Conservation (phyloP, 2,888 invertebrate genomes). For the Rhamnusium bicolor region DNA sequence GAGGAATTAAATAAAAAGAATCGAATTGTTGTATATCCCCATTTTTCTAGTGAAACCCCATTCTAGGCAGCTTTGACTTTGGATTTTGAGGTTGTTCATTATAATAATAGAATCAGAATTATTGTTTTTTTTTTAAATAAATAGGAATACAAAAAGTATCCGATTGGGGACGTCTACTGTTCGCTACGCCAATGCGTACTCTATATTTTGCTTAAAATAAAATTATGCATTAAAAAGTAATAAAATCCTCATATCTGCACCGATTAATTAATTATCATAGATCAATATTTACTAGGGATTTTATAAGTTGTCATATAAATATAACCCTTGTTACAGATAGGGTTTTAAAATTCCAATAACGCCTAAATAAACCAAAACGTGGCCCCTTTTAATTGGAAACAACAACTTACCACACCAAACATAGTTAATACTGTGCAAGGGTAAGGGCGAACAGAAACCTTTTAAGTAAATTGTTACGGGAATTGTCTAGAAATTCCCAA, state of each 20-base stretch:
- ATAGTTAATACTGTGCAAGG: constrained; percentile 17
- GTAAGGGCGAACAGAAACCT: background rate
- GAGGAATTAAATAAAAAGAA: too few relatives aligned
- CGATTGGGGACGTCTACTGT: too few relatives aligned
- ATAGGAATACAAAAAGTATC: too few relatives aligned
- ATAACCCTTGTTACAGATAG: background rate
- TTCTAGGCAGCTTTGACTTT: too few relatives aligned
- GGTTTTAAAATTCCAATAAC: background rate
- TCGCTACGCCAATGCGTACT: too few relatives aligned
- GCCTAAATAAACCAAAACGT: constrained; percentile 1
- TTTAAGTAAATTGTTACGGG: constrained; percentile 10
- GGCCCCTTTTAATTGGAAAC: constrained; percentile 32
- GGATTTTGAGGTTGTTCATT: too few relatives aligned
- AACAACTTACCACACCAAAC: constrained; percentile 31
- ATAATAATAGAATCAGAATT: too few relatives aligned
- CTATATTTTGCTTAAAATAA: too few relatives aligned
- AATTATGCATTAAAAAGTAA: background rate
- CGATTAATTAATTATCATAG: background rate
- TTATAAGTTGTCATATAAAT: background rate
- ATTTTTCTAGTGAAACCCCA: too few relatives aligned
- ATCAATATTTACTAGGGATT: background rate
- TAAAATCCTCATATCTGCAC: background rate
- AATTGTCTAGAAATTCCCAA: constrained; percentile 8
- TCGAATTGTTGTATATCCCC: too few relatives aligned
- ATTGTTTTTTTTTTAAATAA: too few relatives aligned